Percentiles rank a stretch among this genome's conserved stretches.
Evolutionary conservation across 2,113 vertebrate species (phyloP).

Genomic region (Semicossyphus pulcher): DNA sequence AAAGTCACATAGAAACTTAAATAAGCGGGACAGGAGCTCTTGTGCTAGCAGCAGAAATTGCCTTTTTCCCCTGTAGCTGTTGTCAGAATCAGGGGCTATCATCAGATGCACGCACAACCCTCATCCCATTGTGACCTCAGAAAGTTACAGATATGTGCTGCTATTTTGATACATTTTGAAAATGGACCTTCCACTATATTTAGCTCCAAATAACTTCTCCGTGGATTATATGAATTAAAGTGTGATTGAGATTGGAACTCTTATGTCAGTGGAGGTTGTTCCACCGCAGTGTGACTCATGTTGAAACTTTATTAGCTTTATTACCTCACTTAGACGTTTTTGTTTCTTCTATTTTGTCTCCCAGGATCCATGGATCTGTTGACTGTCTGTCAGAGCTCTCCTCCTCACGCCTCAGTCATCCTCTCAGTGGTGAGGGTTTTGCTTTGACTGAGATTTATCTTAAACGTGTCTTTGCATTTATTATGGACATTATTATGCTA

Average conservation of each 20-base stretch:
- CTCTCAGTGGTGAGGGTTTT: slow-evolving; percentile 86
- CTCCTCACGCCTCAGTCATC: slow-evolving; percentile 84
- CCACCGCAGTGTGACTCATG: no score
- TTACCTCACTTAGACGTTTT: neutral
- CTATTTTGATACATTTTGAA: neutral
- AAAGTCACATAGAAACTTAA: slow-evolving; percentile 17
- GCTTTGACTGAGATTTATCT: slow-evolving; percentile 3
- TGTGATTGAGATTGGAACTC: neutral
- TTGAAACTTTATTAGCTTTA: neutral
- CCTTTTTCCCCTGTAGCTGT: neutral
- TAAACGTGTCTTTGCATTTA: slow-evolving; percentile 27
- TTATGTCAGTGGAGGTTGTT: neutral
- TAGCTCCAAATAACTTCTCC: neutral
- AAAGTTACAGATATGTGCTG: neutral
- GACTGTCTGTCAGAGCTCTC: slow-evolving; percentile 93
- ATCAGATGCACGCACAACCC: neutral
- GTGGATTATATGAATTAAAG: neutral
- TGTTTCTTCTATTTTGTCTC: slow-evolving; percentile 8
- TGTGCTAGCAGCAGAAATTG: neutral
- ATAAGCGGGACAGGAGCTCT: slow-evolving; percentile 14
- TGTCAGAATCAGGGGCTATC: neutral
- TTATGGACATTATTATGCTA: neutral
- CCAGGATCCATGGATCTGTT: slow-evolving; percentile 91
- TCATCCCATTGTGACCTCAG: neutral
- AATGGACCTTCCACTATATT: neutral